phyloP scores from a whole-genome alignment of 2,888 invertebrate species.

The Osedax frankpressi region DNA sequence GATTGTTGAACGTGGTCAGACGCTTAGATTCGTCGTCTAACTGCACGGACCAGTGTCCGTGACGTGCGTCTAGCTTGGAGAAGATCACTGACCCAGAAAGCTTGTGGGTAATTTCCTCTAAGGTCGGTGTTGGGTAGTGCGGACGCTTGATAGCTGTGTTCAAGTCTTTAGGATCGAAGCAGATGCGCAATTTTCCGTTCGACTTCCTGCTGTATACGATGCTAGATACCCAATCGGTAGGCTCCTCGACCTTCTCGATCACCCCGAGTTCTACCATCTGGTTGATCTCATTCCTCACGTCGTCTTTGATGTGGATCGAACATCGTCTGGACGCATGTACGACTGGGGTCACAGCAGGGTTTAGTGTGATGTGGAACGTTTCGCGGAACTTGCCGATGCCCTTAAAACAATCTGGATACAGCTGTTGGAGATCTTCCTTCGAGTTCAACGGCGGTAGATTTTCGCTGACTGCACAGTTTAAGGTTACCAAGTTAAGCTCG shows the following conservation, averaged over 20 bases:
- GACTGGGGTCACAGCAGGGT: neutral
- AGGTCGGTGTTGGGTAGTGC: neutral
- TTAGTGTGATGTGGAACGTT: neutral
- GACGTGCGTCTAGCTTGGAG: neutral
- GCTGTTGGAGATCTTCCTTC: neutral
- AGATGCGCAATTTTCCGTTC: neutral
- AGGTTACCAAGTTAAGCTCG: neutral
- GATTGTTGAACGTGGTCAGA: neutral
- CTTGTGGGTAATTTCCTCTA: neutral
- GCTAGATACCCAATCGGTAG: neutral
- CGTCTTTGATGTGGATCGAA: conserved; percentile 7
- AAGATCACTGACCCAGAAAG: neutral
- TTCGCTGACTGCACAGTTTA: neutral
- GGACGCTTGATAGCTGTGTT: conserved; percentile 18
- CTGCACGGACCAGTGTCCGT: neutral
- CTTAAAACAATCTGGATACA: neutral
- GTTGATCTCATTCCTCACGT: conserved; percentile 10
- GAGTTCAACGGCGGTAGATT: neutral
- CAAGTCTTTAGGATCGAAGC: conserved; percentile 22
- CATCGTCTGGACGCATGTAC: conserved; percentile 7
- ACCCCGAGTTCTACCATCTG: conserved; percentile 16
- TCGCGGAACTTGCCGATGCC: neutral
- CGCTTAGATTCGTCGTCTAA: neutral
- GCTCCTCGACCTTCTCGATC: conserved; percentile 18
- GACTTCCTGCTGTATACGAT: neutral